A percentile compares a stretch with the other conserved stretches of the same genome.
Evolutionary conservation across 2,797 vertebrate genomes (phyloP).

Genomic region (Poecilia wingei): DNA sequence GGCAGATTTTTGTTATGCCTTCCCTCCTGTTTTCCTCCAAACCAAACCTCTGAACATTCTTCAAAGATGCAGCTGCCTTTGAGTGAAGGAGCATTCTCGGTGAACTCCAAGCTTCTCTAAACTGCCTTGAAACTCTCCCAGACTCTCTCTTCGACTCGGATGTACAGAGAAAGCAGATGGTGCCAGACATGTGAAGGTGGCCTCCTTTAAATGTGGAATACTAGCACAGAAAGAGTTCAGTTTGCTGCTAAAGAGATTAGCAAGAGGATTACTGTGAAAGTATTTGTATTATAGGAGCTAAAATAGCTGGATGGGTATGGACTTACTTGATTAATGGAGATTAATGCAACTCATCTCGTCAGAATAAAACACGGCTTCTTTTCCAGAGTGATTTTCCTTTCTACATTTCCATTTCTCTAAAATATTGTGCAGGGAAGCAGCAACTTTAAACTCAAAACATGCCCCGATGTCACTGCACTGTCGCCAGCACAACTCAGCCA

Average conservation of each 20-base stretch:
- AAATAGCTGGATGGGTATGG: conserved; percentile 4
- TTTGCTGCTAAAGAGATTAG: neutral
- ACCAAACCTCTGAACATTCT: conserved; percentile 9
- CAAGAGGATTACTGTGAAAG: neutral
- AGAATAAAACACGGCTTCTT: conserved; percentile 36
- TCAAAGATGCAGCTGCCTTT: conserved; percentile 11
- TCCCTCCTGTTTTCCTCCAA: conserved; percentile 5
- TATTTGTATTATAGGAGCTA: neutral
- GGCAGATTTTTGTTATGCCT: neutral
- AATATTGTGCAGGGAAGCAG: conserved; percentile 9
- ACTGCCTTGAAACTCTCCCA: conserved; percentile 8
- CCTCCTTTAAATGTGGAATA: conserved; percentile 16
- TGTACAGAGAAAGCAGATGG: conserved; percentile 34
- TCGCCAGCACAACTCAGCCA: neutral
- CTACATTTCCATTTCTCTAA: neutral
- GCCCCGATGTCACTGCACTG: neutral
- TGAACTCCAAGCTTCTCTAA: conserved; percentile 11
- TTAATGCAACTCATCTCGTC: conserved; percentile 16
- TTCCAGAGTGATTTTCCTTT: conserved; percentile 17
- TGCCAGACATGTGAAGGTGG: conserved; percentile 38
- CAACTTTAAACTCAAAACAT: neutral
- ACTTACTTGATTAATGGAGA: conserved; percentile 8
- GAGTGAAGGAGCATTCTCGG: conserved; percentile 18
- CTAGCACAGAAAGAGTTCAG: neutral
- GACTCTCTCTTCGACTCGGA: conserved; percentile 31